Conservation (phyloP, 2,113 vertebrate species). For the Ceyx margarethae region DNA sequence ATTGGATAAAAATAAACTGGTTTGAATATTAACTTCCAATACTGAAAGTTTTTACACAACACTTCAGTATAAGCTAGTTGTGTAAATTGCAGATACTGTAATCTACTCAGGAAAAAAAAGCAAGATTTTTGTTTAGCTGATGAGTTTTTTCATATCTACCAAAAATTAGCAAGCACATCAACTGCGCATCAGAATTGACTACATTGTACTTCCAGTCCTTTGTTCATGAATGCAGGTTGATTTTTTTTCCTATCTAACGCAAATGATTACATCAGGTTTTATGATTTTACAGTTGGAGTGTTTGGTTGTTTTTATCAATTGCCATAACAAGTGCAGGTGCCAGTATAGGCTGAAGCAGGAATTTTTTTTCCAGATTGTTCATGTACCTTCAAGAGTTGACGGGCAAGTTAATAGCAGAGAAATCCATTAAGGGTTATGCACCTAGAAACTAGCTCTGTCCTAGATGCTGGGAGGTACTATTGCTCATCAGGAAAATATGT, state of each 20-base stretch:
- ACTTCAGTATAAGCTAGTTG: background rate
- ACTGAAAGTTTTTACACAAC: background rate
- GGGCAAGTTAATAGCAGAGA: background rate
- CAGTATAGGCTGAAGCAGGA: background rate
- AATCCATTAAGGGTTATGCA: background rate
- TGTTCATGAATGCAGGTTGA: rapidly evolving
- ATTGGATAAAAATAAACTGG: background rate
- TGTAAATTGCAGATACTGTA: background rate
- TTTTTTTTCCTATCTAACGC: background rate
- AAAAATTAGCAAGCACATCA: rapidly evolving
- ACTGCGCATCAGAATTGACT: rapidly evolving
- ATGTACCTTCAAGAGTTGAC: background rate
- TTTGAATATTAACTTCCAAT: background rate
- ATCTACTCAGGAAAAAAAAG: background rate
- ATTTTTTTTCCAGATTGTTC: background rate
- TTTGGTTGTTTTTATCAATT: background rate
- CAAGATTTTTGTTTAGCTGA: background rate
- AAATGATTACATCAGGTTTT: background rate
- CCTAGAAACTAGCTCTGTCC: background rate
- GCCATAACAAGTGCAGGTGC: rapidly evolving
- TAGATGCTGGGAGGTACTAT: background rate
- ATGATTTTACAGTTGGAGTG: background rate
- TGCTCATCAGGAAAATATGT: background rate
- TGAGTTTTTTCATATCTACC: background rate
- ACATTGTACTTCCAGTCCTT: rapidly evolving